Conservation (phyloP, 2,113 vertebrate species). For the Helogale parvula region DNA sequence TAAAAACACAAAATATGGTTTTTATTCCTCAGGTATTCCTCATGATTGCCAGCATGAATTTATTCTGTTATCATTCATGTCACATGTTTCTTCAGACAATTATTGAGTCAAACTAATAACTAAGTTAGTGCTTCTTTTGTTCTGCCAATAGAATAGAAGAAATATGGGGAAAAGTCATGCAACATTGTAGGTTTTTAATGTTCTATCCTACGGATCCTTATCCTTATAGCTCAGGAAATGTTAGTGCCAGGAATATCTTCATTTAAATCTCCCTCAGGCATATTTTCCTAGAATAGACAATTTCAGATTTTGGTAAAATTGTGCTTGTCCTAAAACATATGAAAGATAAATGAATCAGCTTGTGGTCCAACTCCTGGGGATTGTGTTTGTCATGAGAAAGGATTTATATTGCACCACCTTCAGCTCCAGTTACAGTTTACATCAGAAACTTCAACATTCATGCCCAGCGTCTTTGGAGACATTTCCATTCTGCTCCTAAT, state of each 20-base stretch:
- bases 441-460: slow-evolving; percentile 30
- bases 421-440: slow-evolving; percentile 25
- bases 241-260: background rate
- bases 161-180: background rate
- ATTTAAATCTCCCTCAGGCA: background rate
- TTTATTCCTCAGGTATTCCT: background rate
- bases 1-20: background rate
- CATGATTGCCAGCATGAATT: background rate
- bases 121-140: background rate
- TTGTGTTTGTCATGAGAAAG: slow-evolving; percentile 37
- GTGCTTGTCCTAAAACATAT: background rate
- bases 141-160: background rate
- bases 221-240: background rate
- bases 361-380: slow-evolving; percentile 21
- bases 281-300: slow-evolving; percentile 27
- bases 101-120: slow-evolving; percentile 1
- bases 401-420: slow-evolving; percentile 31
- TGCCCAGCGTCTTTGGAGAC: slow-evolving; percentile 12
- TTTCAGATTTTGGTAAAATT: slow-evolving; percentile 30
- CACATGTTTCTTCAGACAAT: background rate
- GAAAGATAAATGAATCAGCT: slow-evolving; percentile 32
- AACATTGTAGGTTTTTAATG: background rate
- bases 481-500: slow-evolving; percentile 17
- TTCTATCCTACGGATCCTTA: background rate
- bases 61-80: background rate